Percentiles rank a stretch among this genome's conserved stretches.
Evolutionary conservation across 2,113 vertebrate genomes (phyloP).

Genomic region (Notothenia rossii): DNA sequence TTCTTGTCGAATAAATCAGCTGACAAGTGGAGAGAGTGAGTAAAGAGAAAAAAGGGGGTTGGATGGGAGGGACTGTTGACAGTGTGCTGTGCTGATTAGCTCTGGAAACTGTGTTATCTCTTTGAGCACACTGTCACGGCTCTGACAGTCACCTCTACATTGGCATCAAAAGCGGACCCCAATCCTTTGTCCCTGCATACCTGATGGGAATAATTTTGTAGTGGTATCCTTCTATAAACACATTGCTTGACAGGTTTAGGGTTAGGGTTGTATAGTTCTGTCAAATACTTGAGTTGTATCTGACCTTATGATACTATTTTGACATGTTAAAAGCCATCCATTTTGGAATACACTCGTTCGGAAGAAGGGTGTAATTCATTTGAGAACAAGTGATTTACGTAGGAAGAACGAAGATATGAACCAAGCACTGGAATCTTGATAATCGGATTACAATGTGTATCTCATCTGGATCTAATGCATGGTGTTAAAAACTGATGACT

Average conservation of each 20-base stretch:
- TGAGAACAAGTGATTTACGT: background rate
- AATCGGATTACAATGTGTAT: background rate
- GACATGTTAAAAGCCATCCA: background rate
- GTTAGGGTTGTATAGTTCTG: background rate
- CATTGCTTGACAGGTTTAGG: too few species aligned
- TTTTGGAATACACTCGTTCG: background rate
- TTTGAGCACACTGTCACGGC: constrained; percentile 4
- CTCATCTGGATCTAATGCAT: background rate
- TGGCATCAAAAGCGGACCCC: constrained; percentile 38
- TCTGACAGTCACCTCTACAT: constrained; percentile 53
- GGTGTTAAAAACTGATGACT: background rate
- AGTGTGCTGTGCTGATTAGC: constrained; percentile 57
- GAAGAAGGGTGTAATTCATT: background rate
- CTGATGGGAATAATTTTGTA: constrained; percentile 36
- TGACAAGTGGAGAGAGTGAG: constrained; percentile 53
- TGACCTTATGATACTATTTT: background rate
- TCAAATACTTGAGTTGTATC: background rate
- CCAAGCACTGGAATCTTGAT: background rate
- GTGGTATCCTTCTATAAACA: constrained; percentile 30
- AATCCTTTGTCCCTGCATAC: background rate
- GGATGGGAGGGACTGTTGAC: constrained; percentile 35
- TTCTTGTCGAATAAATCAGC: constrained; percentile 60
- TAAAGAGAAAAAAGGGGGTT: constrained; percentile 38
- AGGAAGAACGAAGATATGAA: background rate
- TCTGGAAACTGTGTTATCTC: constrained; percentile 54